Evolutionary conservation across 2,888 invertebrate genomes (phyloP), one percentile per base, ranked within the genome.

Genomic region (Saturnia japonica): DNA sequence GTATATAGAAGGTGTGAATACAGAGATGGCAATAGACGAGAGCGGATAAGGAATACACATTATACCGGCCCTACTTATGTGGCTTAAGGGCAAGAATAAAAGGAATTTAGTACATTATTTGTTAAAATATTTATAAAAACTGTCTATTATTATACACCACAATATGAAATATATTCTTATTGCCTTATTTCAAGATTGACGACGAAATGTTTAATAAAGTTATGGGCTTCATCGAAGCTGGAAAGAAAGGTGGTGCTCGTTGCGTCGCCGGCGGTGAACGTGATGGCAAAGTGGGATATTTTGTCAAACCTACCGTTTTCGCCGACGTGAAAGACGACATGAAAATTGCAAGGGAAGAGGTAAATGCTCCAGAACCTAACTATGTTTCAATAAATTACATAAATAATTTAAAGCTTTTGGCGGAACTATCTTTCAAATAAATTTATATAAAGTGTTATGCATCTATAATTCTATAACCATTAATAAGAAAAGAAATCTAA

Each of bases 161-260:
- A 43, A 43, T 1, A 9, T 43, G 7, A 47, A 2, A 47, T 16
- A 19, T 47, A 47, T 47, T 47, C 47, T 19, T 47, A 47, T 47
- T 16, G 12, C 14, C 14, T 28, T 14, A 43, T 45, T 68, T 76
- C 77, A 42, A 96, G 96, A 95, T 97, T 73, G 97, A 97, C 82
- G 89, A 95, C 69, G 95, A 96, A 69, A 97, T 97, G 94, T 95
- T 97, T 82, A 95, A 95, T 54, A 97, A 97, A 89, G 96, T 98
- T 9, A 85, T 98, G 82, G 93, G 94, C 11, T 95, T 96, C 82
- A 97, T 98, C 71, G 95, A 96, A 68, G 95, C 95, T 74, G 98
- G 98, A 28, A 97, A 96, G 87, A 91, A 95, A 77, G 95, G 97
- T 82, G 98, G 98, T 1, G 98, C 98, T 1, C 96, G 95, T 78